A percentile compares a stretch with the other conserved stretches of the same genome.
Conservation (phyloP, 2,888 invertebrate species). For the Sarcophaga rosellei region DNA sequence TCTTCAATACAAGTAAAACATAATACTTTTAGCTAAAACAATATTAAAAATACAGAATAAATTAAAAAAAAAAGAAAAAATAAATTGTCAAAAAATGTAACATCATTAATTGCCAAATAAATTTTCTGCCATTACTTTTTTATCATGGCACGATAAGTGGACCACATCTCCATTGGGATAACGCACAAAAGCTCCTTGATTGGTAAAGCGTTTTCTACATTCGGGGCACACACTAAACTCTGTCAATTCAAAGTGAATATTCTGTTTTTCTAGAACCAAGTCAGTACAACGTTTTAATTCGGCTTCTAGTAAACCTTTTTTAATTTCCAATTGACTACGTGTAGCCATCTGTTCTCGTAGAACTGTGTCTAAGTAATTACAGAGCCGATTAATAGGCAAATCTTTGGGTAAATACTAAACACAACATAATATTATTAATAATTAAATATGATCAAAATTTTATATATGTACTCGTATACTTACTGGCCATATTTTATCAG, state of each 20-base stretch:
- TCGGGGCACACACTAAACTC: conserved; percentile 94
- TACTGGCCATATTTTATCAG: conserved; percentile 85
- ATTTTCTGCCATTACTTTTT: conserved; percentile 67
- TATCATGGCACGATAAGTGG: conserved; percentile 92
- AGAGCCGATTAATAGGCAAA: conserved; percentile 89
- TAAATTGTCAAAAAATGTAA: not conserved
- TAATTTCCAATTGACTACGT: conserved; percentile 88
- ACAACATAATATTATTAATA: conserved; percentile 43
- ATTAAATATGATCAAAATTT: not conserved
- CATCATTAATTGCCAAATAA: conserved; percentile 59
- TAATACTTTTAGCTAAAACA: not conserved
- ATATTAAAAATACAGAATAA: not conserved
- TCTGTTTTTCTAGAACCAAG: conserved; percentile 89
- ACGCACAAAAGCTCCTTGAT: conserved; percentile 96
- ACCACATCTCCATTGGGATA: conserved; percentile 96
- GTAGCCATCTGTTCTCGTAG: conserved; percentile 88
- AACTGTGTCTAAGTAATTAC: conserved; percentile 90
- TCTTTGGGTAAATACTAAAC: conserved; percentile 89
- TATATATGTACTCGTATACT: conserved; percentile 49
- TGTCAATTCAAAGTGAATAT: conserved; percentile 90
- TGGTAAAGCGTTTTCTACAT: conserved; percentile 96
- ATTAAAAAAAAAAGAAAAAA: not conserved
- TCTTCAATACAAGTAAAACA: no score
- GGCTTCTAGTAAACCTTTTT: conserved; percentile 91
- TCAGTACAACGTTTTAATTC: conserved; percentile 92